Evolutionary conservation across 2,797 vertebrate species (phyloP).

Genomic region (Liasis olivaceus): DNA sequence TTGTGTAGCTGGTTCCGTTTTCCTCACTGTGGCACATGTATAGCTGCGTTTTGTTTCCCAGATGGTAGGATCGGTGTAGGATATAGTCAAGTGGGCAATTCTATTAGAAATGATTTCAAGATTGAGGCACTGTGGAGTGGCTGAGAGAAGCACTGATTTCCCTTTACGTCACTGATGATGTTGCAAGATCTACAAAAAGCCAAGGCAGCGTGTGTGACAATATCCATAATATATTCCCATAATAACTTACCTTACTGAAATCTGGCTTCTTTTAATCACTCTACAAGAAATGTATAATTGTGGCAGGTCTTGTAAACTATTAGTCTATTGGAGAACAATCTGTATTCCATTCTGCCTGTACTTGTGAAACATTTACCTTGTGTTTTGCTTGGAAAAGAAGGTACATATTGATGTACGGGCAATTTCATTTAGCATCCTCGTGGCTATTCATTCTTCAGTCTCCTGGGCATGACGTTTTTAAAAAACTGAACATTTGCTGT

Average conservation of each 20-base stretch:
- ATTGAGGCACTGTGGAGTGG: neutral
- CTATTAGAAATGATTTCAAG: neutral
- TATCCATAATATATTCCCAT: neutral
- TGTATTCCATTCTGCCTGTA: neutral
- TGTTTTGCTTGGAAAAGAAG: neutral
- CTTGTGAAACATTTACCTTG: neutral
- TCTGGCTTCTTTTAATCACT: neutral
- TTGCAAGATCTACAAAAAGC: too few relatives aligned
- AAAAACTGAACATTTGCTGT: neutral
- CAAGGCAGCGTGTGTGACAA: neutral
- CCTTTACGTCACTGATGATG: too few relatives aligned
- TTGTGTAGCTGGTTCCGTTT: neutral
- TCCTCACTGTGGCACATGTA: neutral
- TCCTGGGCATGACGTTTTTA: neutral
- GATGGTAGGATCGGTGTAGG: neutral
- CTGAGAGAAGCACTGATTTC: neutral
- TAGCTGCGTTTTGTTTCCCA: neutral
- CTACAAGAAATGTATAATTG: neutral
- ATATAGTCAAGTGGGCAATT: neutral
- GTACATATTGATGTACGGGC: neutral
- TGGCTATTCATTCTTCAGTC: neutral
- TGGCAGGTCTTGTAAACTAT: neutral
- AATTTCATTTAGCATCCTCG: neutral
- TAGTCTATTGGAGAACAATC: neutral
- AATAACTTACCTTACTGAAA: neutral